Evolutionary conservation across 2,888 invertebrate species (phyloP).

Genomic region (Sphaeridia pumilis): DNA sequence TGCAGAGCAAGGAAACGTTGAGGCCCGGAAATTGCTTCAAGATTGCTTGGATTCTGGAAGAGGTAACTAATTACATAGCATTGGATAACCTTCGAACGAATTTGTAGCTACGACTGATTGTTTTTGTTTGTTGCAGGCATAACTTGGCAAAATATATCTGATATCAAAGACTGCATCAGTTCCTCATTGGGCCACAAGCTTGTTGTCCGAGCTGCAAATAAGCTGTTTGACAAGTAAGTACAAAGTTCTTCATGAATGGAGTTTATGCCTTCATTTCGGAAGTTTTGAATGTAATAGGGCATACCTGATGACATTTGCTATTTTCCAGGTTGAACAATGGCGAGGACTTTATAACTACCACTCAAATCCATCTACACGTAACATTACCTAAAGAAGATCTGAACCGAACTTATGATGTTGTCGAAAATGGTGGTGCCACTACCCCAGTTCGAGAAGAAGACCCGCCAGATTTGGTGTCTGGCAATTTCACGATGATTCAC

Average conservation of each 20-base stretch:
- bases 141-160: conserved; percentile 58
- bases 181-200: conserved; percentile 78
- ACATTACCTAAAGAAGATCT: conserved; percentile 1
- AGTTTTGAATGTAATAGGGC: not conserved
- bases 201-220: conserved; percentile 72
- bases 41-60: conserved; percentile 59
- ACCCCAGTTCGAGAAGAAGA: not conserved
- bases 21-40: conserved; percentile 66
- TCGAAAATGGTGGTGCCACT: not conserved
- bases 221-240: conserved; percentile 66
- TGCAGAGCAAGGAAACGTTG: conserved; percentile 79
- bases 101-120: not conserved
- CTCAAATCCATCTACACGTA: conserved; percentile 58
- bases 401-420: conserved; percentile 8
- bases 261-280: not conserved
- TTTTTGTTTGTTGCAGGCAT: conserved; percentile 46
- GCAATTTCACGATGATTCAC: not conserved
- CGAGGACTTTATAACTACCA: conserved; percentile 73
- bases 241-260: not conserved
- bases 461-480: not conserved
- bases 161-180: conserved; percentile 63
- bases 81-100: not conserved
- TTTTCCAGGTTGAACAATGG: conserved; percentile 61
- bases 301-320: conserved; percentile 2
- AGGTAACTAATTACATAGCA: conserved; percentile 32